These are phyloP conservation scores for Crocallis elinguaria DNA, from an alignment of 2,888 invertebrate species.

Conservation along the genomic window DNA sequence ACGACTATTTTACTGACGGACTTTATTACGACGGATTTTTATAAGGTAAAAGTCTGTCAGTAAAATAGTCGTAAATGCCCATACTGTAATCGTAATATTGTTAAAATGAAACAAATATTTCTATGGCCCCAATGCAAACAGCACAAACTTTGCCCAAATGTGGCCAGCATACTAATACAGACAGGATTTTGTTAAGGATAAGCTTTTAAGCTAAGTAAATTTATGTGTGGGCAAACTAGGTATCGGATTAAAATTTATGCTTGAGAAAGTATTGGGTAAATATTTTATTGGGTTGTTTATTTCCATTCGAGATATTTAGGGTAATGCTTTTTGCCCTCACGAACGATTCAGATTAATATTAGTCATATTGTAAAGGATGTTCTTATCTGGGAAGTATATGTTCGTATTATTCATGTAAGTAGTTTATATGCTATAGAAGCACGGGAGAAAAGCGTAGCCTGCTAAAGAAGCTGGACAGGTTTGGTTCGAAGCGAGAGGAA, in stretches of 20 bases:
- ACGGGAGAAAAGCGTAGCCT: no score
- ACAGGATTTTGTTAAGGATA: conserved; percentile 16
- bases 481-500: no score
- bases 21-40: no score
- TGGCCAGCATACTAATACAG: conserved; percentile 21
- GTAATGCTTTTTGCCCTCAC: conserved; percentile 1
- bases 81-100: not conserved
- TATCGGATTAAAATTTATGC: conserved; percentile 26
- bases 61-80: not conserved
- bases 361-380: not conserved
- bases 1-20: no score
- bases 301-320: conserved; percentile 1
- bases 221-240: conserved; percentile 21
- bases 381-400: no score
- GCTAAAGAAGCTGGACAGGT: no score
- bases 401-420: no score
- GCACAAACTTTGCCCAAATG: conserved; percentile 16
- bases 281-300: conserved; percentile 9
- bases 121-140: conserved; percentile 37
- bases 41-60: no score
- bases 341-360: no score
- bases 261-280: conserved; percentile 17
- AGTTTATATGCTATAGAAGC: no score
- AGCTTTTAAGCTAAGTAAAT: conserved; percentile 28
- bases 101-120: conserved; percentile 43